These are phyloP conservation scores for Eupeodes corollae DNA, from an alignment of 1,140 invertebrate species.

Conservation along the genomic window DNA sequence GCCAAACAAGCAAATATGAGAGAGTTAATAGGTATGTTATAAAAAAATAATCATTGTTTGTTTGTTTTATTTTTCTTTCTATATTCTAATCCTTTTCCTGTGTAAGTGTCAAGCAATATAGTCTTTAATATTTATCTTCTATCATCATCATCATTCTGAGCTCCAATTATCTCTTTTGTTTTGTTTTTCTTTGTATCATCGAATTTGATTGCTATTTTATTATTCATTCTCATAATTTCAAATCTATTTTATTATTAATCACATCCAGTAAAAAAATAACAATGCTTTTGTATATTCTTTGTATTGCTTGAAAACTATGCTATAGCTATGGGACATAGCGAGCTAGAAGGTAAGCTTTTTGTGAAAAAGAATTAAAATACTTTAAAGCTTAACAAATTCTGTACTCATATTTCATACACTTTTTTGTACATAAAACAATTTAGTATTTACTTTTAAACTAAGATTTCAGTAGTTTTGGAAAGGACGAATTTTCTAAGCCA, in stretches of 20 bases:
- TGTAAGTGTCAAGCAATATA: too few species aligned
- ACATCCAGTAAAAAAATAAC: background rate
- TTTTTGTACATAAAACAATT: too few species aligned
- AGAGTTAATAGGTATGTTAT: conserved; percentile 53
- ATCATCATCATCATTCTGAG: background rate
- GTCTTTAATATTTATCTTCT: too few species aligned
- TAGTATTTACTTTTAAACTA: too few species aligned
- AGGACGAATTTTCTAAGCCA: too few species aligned
- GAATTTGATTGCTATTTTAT: background rate
- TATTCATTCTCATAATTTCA: background rate
- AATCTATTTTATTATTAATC: background rate
- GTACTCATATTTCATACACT: too few species aligned
- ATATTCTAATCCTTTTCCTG: too few species aligned
- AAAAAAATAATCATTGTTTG: background rate
- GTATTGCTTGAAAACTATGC: background rate
- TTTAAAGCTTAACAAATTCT: too few species aligned
- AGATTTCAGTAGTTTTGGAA: too few species aligned
- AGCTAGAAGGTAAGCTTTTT: conserved; percentile 8
- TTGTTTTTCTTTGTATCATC: background rate
- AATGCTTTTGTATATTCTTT: background rate
- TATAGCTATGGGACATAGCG: conserved; percentile 5
- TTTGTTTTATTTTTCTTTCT: background rate
- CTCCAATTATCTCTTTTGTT: background rate
- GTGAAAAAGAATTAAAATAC: background rate
- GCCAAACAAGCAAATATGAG: conserved; percentile 59